Evolutionary conservation across 2,113 vertebrate species (phyloP).

Genomic region (Apeltes quadracus): DNA sequence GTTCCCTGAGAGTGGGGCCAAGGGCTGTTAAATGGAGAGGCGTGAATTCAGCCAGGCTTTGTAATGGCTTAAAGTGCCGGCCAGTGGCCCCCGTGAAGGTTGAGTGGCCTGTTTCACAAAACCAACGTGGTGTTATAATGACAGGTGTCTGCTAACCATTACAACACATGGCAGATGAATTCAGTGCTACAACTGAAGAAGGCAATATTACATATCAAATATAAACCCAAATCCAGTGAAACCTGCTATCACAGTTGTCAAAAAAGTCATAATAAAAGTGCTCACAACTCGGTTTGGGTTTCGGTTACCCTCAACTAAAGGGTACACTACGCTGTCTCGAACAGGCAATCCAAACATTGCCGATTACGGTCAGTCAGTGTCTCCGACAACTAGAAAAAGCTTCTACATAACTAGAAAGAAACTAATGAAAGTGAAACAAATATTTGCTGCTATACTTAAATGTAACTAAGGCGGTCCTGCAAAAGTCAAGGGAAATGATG

Average conservation of each 20-base stretch:
- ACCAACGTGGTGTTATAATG: conserved; percentile 65
- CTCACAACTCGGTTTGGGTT: not conserved
- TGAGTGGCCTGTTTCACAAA: conserved; percentile 46
- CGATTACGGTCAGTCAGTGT: not conserved
- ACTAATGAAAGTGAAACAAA: too few relatives aligned
- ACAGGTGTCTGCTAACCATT: conserved; percentile 69
- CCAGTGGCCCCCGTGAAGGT: conserved; percentile 53
- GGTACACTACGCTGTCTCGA: not conserved
- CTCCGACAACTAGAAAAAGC: not conserved
- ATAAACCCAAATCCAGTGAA: too few relatives aligned
- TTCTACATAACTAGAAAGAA: not conserved
- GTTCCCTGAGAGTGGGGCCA: conserved; percentile 55
- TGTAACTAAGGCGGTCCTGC: not conserved
- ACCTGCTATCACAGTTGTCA: too few relatives aligned
- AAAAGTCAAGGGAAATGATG: not conserved
- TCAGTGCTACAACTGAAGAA: not conserved
- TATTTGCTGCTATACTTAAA: too few relatives aligned
- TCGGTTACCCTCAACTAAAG: not conserved
- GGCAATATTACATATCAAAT: too few relatives aligned
- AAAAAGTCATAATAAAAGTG: not conserved
- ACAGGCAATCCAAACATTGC: too few relatives aligned
- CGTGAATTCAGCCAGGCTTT: conserved; percentile 68
- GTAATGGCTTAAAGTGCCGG: conserved; percentile 51
- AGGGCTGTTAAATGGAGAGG: conserved; percentile 68
- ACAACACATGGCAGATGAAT: conserved; percentile 56